phyloP scores from a whole-genome alignment of 2,888 invertebrate species.

The Caenorhabditis sulstoni region DNA sequence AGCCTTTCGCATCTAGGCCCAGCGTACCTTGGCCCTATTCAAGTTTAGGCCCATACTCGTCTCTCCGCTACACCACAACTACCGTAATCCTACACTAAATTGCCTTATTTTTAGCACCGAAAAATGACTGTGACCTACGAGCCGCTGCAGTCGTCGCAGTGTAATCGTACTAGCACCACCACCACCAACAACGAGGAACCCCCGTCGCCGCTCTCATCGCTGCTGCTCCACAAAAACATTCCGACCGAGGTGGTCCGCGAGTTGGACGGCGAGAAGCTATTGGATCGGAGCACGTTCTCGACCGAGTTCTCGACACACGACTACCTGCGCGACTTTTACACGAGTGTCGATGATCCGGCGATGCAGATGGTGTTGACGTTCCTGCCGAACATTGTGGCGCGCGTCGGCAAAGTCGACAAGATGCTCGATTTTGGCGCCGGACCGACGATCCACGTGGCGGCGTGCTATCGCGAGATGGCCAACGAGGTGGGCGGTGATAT shows the following conservation, averaged over 20 bases:
- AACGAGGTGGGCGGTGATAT: slow-evolving; percentile 66
- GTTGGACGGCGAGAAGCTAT: slow-evolving; percentile 57
- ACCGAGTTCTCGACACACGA: slow-evolving; percentile 73
- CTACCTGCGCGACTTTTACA: slow-evolving; percentile 78
- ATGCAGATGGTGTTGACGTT: slow-evolving; percentile 80
- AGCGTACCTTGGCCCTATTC: too few relatives aligned
- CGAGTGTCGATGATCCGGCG: slow-evolving; percentile 76
- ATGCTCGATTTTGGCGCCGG: slow-evolving; percentile 72
- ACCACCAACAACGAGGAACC: slow-evolving; percentile 21
- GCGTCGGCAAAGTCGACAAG: slow-evolving; percentile 65
- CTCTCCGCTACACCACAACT: too few relatives aligned
- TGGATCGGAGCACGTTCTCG: slow-evolving; percentile 72
- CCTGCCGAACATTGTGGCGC: slow-evolving; percentile 75
- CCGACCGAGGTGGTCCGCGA: slow-evolving; percentile 60
- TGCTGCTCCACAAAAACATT: slow-evolving; percentile 29
- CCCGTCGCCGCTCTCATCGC: neutral
- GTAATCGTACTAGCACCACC: slow-evolving; percentile 39
- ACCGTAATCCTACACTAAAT: too few relatives aligned
- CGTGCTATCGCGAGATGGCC: slow-evolving; percentile 73
- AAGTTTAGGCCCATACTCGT: too few relatives aligned
- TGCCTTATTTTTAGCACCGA: neutral
- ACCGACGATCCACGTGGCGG: slow-evolving; percentile 79
- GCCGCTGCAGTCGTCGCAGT: neutral
- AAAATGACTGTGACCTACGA: neutral
- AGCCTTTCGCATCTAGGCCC: too few relatives aligned